These are phyloP conservation scores for Xiphias gladius DNA, from an alignment of 2,113 vertebrate genomes.

Conservation along the genomic window DNA sequence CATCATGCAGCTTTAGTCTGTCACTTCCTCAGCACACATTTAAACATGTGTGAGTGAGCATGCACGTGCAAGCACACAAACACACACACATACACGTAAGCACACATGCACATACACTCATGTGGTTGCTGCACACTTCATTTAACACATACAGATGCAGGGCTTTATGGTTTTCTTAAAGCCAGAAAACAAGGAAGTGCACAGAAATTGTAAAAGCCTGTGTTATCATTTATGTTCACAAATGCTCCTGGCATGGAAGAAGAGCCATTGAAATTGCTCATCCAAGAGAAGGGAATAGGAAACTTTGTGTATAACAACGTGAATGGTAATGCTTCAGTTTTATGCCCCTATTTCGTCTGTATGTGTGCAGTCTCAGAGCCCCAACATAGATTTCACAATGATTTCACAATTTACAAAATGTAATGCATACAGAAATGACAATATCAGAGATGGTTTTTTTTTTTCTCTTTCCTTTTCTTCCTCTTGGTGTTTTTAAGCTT, in stretches of 20 bases:
- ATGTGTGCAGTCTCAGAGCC: constrained; percentile 58
- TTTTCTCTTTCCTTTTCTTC: constrained; percentile 36
- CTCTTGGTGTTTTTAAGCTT: constrained; percentile 72
- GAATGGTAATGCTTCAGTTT: constrained; percentile 81
- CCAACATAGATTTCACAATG: constrained; percentile 74
- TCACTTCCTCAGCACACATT: constrained; percentile 73
- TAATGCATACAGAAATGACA: constrained; percentile 68
- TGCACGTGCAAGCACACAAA: constrained; percentile 6
- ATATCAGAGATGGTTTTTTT: constrained; percentile 64
- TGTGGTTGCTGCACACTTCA: constrained; percentile 72
- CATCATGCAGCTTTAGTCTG: constrained; percentile 72
- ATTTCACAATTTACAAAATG: constrained; percentile 78
- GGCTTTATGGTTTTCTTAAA: constrained; percentile 81
- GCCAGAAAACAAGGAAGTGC: constrained; percentile 77
- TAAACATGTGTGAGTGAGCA: constrained; percentile 66
- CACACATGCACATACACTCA: constrained; percentile 42
- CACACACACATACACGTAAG: constrained; percentile 24
- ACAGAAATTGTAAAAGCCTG: constrained; percentile 78
- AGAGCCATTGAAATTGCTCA: constrained; percentile 79
- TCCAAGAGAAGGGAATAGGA: constrained; percentile 79
- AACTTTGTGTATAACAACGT: constrained; percentile 81
- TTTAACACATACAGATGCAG: constrained; percentile 78
- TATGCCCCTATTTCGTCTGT: constrained; percentile 70
- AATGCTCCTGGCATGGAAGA: constrained; percentile 77
- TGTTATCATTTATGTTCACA: constrained; percentile 82